Evolutionary conservation across 1,140 invertebrate genomes (phyloP), one percentile per base, ranked within the genome.

Genomic region (Dendroctonus valens): DNA sequence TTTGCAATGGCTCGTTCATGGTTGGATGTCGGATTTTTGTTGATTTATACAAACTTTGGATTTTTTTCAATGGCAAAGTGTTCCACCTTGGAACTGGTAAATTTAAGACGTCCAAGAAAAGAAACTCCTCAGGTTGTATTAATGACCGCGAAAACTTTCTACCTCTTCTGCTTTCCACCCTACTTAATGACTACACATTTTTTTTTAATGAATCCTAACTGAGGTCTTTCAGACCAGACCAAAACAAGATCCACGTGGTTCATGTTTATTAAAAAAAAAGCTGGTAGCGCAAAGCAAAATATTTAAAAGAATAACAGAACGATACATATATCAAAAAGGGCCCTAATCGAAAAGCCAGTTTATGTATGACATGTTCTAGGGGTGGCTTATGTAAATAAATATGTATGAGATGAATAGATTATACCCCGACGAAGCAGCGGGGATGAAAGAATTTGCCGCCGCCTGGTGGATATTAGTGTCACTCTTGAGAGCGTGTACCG

Each of bases 351-450:
- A 57, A 57, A 64, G 53, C 55, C 52, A 55, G 53, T 65, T 65
- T 65, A 65, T 58, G 63, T 65, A 65, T 55, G 61, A 54, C 63
- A 65, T 58, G 63, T 65, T 65, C 55, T 52, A 11, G 54, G 63
- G 63, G 54, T 65, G 26, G 63, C 55, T 65, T 65, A 58, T 52
- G 54, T 65, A 65, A 65, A 65, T 65, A 65, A 65, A 65, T 65
- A 65, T 65, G 63, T 65, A 65, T 65, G 63, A 65, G 63, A 65
- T 65, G 63, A 65, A 65, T 65, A 65, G 63, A 65, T 65, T 65
- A 65, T 52, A 48, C 54, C 49, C 63, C 63, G 63, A 51, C 55
- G 55, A 9, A 55, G 53, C 53, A 41, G 53, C 53, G 41, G 63
- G 63, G 63, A 65, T 65, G 63, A 65, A 65, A 63, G 60, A 63